Evolutionary conservation across 2,888 invertebrate genomes (phyloP), one percentile per base, ranked within the genome.

Genomic region (Macrophya annulata): DNA sequence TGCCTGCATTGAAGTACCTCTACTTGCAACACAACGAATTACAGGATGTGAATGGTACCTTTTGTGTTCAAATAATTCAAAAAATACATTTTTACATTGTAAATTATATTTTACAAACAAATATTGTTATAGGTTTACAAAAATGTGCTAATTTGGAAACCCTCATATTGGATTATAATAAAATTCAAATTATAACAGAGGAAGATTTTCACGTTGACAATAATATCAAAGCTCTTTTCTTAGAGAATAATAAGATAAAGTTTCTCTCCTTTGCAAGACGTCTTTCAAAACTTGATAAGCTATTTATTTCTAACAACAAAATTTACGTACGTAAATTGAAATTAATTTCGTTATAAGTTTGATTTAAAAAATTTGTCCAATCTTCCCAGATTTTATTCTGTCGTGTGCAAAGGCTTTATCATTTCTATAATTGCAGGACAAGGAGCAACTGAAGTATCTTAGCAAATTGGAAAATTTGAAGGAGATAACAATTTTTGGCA

Each of bases 241-340:
- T 89, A 12, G 90, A 90, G 77, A 88, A 88, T 79, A 90, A 90
- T 85, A 85, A 86, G 74, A 86, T 90, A 85, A 86, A 87, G 25
- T 74, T 86, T 37, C 84, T 90, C 43, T 40, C 43, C 21, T 90
- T 90, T 71, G 83, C 76, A 31, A 86, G 86, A 79, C 21, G 72
- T 37, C 81, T 90, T 12, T 21, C 71, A 8, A 86, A 86, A 59
- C 79, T 90, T n/a, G 85, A 88, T 65, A 89, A 86, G 71, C 81
- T 90, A 48, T 89, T 89, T 76, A 15, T 88, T n/a, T 89, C 89
- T 37, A 85, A 89, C 48, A 90, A 90, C 79, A 87, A 85, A 86
- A 87, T 90, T 72, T 37, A 37, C 71, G 90, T 90, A 86, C 88
- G 87, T 85, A 12, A 17, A 48, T 9, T 62, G 4, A 79, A 31